Base-by-base conservation (phyloP, 2,113 vertebrate genomes). In the Glareola pratincola region DNA sequence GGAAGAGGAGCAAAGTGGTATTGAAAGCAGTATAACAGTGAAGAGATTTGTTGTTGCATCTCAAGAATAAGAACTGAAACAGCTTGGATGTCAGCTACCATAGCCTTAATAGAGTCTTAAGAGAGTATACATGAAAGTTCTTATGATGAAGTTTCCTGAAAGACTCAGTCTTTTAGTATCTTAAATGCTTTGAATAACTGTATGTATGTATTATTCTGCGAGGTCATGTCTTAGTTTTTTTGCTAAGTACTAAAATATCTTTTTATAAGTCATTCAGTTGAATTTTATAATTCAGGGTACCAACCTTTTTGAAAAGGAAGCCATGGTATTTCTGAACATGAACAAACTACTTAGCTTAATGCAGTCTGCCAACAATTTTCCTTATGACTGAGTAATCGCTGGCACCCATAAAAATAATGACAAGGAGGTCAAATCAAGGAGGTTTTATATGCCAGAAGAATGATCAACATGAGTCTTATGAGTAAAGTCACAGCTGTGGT, bases 381-480 rank as follows among this genome's bases (percentile, higher is more conserved):
- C 78, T 92, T 83, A 90, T 90, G 80, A 72, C 80, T 93, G 54
- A 86, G 43, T 94, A 80, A 79, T 90, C 7, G 14, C 37, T 91
- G 93, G 88, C 94, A 95, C 75, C 91, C 80, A 48, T 83, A 59
- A 54, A 94, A 53, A 76, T 86, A 69, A 80, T 85, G 83, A 92
- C 94, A 87, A 69, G 92, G 81, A 89, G 30, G 67, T 63, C 92
- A 96, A 92, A 94, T 89, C 89, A 94, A 84, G 73, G 92, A 96
- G 67, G 68, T 67, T 87, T 90, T 89, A 57, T 93, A 45, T 7
- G 36, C 81, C 81, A 69, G 43, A 37, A 66, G 66, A 79, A 80
- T 77, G 75, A 87, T 92, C 91, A 63, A 56, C 84, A 75, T 53
- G 73, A 68, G 8, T 66, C 73, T 84, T 79, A 23, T 93, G 93